Evolutionary conservation across 1,140 invertebrate genomes (phyloP), one percentile per base, ranked within the genome.

Genomic region (Sinella curviseta): DNA sequence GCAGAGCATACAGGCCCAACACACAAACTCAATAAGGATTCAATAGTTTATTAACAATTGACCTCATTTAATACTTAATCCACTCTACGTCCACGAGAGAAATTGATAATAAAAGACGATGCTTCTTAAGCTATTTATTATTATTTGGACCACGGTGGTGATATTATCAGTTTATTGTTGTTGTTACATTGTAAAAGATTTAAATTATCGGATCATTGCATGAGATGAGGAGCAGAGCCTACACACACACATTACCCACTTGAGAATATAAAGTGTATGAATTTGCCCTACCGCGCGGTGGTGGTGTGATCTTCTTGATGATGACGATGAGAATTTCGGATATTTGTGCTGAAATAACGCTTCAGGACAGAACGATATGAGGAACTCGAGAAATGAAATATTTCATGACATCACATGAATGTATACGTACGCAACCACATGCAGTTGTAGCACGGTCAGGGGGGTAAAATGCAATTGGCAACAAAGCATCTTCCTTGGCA

Each of bases 21-120:
- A n/a, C n/a, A 14, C 3, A 17, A 12, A 60, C 24, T 60, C 55
- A 60, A 60, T 60, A 60, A 60, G 55, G 55, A 12, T 60, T 60
- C 55, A 60, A 60, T 60, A 14, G 55, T 60, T n/a, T 14, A 60
- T 60, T 60, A 60, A 8, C 55, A 60, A 60, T 60, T 60, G 55
- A 60, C 55, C 55, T 60, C 55, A 60, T 60, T 60, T 60, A 60
- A 3, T 60, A 3, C 55, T 60, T 8, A 17, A 17, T 60, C 3
- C 55, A 26, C 12, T 60, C n/a, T n/a, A n/a, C n/a, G n/a, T n/a
- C n/a, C n/a, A n/a, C n/a, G n/a, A n/a, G n/a, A n/a, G n/a, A n/a
- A n/a, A n/a, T n/a, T n/a, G n/a, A n/a, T n/a, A n/a, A n/a, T n/a
- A n/a, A n/a, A n/a, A n/a, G n/a, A n/a, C n/a, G n/a, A n/a, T n/a